Evolutionary conservation across 2,888 invertebrate genomes (phyloP).

Genomic region (Cylloceria caligata): DNA sequence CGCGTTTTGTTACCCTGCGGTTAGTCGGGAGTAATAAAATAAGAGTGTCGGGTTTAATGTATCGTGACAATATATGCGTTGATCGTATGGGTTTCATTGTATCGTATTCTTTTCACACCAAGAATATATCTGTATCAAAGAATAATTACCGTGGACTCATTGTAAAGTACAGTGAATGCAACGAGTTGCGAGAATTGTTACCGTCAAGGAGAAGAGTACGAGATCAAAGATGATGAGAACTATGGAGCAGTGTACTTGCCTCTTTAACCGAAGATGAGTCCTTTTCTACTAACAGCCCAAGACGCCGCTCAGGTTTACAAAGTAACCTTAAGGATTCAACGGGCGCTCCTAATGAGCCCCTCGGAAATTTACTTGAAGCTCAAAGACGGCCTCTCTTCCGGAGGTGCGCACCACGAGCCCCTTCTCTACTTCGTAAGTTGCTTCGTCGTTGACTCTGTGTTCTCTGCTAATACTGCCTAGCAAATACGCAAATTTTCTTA

Average conservation of each 20-base stretch:
- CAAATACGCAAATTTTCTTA: constrained; percentile 31
- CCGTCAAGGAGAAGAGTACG: background rate
- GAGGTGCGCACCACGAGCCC: constrained; percentile 15
- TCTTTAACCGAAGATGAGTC: constrained; percentile 13
- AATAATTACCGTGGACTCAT: constrained; percentile 3
- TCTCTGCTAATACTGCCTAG: constrained; percentile 3
- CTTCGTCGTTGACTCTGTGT: constrained; percentile 17
- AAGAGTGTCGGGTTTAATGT: too few relatives aligned
- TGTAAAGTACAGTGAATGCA: background rate
- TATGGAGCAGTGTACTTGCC: constrained; percentile 14
- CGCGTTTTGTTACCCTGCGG: too few relatives aligned
- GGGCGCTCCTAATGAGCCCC: constrained; percentile 62
- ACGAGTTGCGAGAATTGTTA: background rate
- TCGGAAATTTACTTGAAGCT: constrained; percentile 56
- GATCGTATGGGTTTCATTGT: background rate
- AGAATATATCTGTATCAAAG: background rate
- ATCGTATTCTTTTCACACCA: background rate
- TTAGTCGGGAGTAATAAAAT: too few relatives aligned
- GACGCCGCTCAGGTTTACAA: constrained; percentile 55
- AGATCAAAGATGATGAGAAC: constrained; percentile 53
- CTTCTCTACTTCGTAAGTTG: constrained; percentile 24
- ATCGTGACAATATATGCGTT: constrained; percentile 1
- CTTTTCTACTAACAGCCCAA: constrained; percentile 51
- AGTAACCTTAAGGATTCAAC: constrained; percentile 58
- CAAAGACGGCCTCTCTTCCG: constrained; percentile 36